phyloP scores from a whole-genome alignment of 2,113 vertebrate genomes.

The Sapajus apella region DNA sequence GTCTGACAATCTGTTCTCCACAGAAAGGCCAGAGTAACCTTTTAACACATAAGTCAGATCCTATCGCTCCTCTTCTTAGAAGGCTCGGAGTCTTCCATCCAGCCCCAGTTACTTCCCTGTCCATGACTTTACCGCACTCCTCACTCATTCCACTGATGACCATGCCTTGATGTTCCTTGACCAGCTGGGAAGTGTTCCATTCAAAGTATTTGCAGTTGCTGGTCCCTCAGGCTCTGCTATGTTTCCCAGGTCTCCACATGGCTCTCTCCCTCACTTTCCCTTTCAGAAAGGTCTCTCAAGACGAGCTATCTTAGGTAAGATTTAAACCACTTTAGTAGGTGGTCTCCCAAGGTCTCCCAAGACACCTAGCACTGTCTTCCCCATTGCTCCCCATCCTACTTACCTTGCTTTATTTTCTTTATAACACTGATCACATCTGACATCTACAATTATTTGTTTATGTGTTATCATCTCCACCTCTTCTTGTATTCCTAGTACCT shows the following conservation, averaged over 20 bases:
- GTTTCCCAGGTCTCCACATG: no score
- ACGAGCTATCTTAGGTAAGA: no score
- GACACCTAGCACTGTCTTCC: background rate
- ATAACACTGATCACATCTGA: background rate
- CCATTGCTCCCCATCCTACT: background rate
- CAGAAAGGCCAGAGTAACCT: background rate
- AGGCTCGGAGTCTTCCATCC: background rate
- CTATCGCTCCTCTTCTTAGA: background rate
- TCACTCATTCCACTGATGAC: background rate
- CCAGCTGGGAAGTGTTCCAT: background rate
- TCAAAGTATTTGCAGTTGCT: background rate
- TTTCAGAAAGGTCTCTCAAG: background rate
- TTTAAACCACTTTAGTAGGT: no score
- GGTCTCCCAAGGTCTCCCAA: background rate
- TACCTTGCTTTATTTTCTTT: background rate
- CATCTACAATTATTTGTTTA: background rate
- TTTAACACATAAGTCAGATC: background rate
- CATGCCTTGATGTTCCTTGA: background rate
- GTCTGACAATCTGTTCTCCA: background rate
- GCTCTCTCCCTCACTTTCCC: background rate
- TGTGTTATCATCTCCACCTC: background rate
- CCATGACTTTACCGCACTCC: rapidly evolving
- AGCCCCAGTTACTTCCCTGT: background rate
- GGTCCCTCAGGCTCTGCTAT: background rate
- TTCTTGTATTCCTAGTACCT: background rate